phyloP scores from a whole-genome alignment of 2,888 invertebrate species.

The Lagria hirta region DNA sequence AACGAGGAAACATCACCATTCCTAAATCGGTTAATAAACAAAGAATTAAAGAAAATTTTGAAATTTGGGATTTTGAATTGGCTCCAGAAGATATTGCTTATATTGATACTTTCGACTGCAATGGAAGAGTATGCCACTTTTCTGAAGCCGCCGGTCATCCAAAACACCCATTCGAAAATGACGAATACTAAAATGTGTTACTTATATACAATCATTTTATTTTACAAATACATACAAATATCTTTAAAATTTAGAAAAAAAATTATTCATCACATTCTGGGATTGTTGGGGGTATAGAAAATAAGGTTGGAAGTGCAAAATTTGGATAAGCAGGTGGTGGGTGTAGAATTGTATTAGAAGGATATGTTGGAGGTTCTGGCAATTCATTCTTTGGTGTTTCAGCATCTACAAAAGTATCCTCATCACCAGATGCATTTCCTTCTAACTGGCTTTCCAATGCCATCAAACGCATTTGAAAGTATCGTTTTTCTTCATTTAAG shows the following conservation, averaged over 20 bases:
- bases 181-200: constrained; percentile 10
- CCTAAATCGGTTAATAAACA: constrained; percentile 79
- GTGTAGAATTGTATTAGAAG: constrained; percentile 8
- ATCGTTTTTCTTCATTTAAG: constrained; percentile 60
- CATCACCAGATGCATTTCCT: constrained; percentile 36
- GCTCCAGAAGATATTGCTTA: constrained; percentile 65
- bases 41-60: constrained; percentile 68
- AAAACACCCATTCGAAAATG: constrained; percentile 5
- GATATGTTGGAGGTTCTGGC: constrained; percentile 17
- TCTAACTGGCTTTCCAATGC: constrained; percentile 44
- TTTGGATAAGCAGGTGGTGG: constrained; percentile 23
- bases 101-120: constrained; percentile 71
- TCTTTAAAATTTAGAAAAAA: constrained; percentile 23
- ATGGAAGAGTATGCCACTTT: constrained; percentile 64
- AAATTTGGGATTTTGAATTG: constrained; percentile 75
- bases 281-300: constrained; percentile 51
- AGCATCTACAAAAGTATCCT: constrained; percentile 46
- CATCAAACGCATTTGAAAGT: constrained; percentile 59
- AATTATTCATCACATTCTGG: constrained; percentile 48
- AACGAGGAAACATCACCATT: constrained; percentile 72
- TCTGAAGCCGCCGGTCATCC: constrained; percentile 1
- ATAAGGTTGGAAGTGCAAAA: constrained; percentile 22
- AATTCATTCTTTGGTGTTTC: constrained; percentile 20
- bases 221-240: constrained; percentile 19
- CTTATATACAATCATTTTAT: constrained; percentile 22